Evolutionary conservation across 37 sponge, comb jelly and placozoan species (phyloP).

Genomic region (Hexactinellida sp.): DNA sequence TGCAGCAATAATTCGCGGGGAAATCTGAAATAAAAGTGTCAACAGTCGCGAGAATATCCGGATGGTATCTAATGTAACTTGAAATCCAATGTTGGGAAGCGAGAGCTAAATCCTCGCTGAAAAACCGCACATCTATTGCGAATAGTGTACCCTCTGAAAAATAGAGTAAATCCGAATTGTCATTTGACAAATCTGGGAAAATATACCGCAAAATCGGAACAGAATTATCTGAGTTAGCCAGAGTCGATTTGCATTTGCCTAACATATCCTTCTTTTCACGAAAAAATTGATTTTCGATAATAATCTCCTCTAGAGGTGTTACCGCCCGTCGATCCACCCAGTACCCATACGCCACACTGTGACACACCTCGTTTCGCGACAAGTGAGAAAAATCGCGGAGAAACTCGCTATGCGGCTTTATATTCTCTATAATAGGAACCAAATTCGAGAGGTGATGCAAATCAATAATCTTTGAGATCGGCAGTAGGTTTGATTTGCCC

Average conservation of each 20-base stretch:
- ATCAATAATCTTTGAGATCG: constrained; percentile 46
- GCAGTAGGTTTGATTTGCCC: constrained; percentile 32
- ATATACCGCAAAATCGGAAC: constrained; percentile 32
- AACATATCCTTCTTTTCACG: constrained; percentile 20
- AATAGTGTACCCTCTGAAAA: constrained; percentile 68
- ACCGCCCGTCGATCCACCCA: constrained; percentile 50
- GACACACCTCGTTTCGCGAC: constrained; percentile 54
- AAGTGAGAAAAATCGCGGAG: constrained; percentile 22
- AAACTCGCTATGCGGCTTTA: constrained; percentile 33
- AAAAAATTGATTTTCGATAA: constrained; percentile 35
- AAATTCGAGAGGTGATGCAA: constrained; percentile 35
- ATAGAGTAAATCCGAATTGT: constrained; percentile 49
- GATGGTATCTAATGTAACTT: constrained; percentile 23
- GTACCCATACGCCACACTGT: constrained; percentile 59
- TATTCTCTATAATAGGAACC: constrained; percentile 34
- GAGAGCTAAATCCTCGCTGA: constrained; percentile 20
- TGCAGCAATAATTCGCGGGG: constrained; percentile 37
- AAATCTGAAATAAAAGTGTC: constrained; percentile 18
- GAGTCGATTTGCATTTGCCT: background rate
- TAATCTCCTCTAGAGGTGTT: constrained; percentile 18
- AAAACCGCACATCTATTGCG: constrained; percentile 56
- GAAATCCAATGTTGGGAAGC: constrained; percentile 41
- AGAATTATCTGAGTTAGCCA: background rate
- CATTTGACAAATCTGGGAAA: constrained; percentile 27
- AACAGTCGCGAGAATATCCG: constrained; percentile 12